Conservation (phyloP, 1,140 invertebrate genomes). For the Diachasmimorpha longicaudata region DNA sequence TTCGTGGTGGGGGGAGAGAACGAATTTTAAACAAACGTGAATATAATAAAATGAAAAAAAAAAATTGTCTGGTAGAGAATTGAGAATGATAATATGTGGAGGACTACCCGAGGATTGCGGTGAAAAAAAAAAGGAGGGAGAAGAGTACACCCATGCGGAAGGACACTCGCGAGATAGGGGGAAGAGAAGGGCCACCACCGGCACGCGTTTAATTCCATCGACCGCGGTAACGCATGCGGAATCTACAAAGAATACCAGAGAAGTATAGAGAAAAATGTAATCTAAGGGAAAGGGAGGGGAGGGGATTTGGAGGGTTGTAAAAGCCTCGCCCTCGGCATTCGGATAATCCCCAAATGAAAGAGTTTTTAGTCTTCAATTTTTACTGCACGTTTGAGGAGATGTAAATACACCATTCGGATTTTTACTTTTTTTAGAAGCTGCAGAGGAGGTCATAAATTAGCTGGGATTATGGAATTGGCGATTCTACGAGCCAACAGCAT, state of each 20-base stretch:
- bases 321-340: conserved; percentile 20
- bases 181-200: conserved; percentile 55
- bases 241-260: conserved; percentile 57
- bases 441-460: neutral
- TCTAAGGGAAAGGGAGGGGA: neutral
- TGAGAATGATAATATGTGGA: conserved; percentile 39
- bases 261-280: conserved; percentile 41
- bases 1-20: conserved; percentile 26
- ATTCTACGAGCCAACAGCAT: neutral
- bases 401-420: neutral
- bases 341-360: conserved; percentile 3
- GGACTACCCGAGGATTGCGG: neutral
- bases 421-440: neutral
- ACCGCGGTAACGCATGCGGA: conserved; percentile 63
- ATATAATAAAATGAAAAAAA: conserved; percentile 14
- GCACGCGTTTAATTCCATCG: conserved; percentile 60
- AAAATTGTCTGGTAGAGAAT: conserved; percentile 15
- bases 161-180: conserved; percentile 17
- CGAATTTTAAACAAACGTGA: conserved; percentile 43
- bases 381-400: neutral
- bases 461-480: neutral
- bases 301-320: neutral
- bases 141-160: conserved; percentile 30
- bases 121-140: neutral
- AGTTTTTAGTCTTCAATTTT: neutral